Base-by-base conservation (phyloP, 2,888 invertebrate genomes). In the Athalia circularis region DNA sequence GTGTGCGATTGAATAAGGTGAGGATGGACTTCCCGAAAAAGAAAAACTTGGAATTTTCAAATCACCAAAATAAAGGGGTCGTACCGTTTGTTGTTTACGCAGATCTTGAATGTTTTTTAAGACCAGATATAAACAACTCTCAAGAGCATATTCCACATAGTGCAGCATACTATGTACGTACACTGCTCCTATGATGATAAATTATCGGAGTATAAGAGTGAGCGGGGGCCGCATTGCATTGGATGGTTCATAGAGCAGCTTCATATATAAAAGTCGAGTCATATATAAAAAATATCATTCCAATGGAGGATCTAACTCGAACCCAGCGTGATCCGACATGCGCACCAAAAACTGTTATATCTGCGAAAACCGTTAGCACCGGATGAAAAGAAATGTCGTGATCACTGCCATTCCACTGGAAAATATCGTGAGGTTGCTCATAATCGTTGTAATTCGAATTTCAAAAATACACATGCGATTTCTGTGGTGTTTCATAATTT, bases 121-220 rank as follows among this genome's bases (percentile, higher is more conserved):
- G 43, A 45, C 45, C 65, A 8, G 11, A 3, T 45, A 45, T 45
- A 72, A 54, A 43, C 9, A 6, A 62, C 67, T 7, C 65, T 61
- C 79, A 79, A 43, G 4, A 29, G 29, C 29, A 29, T 29, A 29
- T 29, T 29, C 29, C 2, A 29, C 0, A 29, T 29, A 29, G 29
- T 29, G 29, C 29, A 2, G 29, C 29, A 29, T 29, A 29, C 29
- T 29, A 29, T 29, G 29, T 29, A 29, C 81, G 29, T 29, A 29
- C 81, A 84, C 62, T 83, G 83, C 77, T 65, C 72, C 8, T 83
- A 79, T 62, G 80, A 83, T 59, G 81, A 82, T 64, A 72, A 77
- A 8, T 52, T 81, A 45, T 83, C 81, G 15, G 11, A 9, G 52
- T 81, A 80, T 50, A 45, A 79, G 65, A n/a, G 65, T 1, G 57